These are phyloP conservation scores for Akabosia matsudoensis DNA, from an alignment of 1,140 invertebrate genomes.

Conservation along the genomic window DNA sequence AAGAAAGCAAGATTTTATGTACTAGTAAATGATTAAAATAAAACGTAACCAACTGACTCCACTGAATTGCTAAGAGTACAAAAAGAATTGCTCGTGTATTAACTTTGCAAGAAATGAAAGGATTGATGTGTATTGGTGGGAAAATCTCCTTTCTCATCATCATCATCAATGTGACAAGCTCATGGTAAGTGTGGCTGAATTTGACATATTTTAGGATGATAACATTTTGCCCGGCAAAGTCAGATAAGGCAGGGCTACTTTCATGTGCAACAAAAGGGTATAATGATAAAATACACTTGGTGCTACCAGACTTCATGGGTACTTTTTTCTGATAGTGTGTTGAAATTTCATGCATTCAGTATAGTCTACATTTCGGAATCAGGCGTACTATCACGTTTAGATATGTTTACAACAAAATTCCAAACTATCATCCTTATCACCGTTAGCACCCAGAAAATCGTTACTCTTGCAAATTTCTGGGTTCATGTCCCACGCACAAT, in stretches of 20 bases:
- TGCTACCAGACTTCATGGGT: neutral
- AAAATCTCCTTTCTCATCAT: neutral
- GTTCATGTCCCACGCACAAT: neutral
- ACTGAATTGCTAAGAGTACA: neutral
- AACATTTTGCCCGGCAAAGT: neutral
- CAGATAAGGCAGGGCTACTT: neutral
- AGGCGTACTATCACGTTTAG: neutral
- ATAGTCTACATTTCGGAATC: neutral
- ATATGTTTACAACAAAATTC: slow-evolving; percentile 14
- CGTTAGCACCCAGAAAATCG: too few relatives aligned
- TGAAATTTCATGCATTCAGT: neutral
- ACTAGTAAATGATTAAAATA: neutral
- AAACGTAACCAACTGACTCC: neutral
- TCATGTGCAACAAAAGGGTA: neutral
- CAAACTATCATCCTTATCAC: slow-evolving; percentile 7
- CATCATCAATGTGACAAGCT: neutral
- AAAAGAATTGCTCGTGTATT: neutral
- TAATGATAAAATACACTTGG: neutral
- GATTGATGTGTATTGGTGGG: neutral
- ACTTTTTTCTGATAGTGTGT: too few relatives aligned
- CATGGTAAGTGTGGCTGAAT: neutral
- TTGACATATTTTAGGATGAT: neutral
- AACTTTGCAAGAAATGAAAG: neutral
- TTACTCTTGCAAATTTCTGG: neutral
- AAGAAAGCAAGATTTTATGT: neutral